Percentiles rank a stretch among this genome's conserved stretches.
Evolutionary conservation across 2,113 vertebrate species (phyloP).

Genomic region (Urocynchramus pylzowi): DNA sequence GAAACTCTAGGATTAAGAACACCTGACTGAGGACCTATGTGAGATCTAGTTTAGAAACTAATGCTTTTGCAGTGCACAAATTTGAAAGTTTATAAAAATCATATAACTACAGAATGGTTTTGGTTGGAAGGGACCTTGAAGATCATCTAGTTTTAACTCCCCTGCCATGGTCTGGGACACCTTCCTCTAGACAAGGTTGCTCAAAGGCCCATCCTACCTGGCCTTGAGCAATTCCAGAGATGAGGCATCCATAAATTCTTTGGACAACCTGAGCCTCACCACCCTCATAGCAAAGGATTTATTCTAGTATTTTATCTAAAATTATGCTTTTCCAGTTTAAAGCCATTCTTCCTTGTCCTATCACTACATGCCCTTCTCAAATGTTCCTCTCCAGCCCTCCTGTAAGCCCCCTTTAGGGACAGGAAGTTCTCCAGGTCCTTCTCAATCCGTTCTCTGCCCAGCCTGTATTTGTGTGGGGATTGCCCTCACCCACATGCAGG

Average conservation of each 20-base stretch:
- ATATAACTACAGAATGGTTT: neutral
- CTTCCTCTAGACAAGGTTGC: neutral
- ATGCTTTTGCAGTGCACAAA: neutral
- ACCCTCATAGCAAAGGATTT: neutral
- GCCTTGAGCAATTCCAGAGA: neutral
- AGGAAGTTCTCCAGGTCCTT: neutral
- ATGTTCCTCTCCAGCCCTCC: neutral
- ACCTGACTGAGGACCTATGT: neutral
- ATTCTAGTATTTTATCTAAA: neutral
- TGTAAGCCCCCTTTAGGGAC: neutral
- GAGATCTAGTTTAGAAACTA: neutral
- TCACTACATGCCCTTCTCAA: no score
- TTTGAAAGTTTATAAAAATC: neutral
- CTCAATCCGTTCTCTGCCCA: neutral
- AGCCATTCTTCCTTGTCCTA: neutral
- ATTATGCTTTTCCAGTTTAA: neutral
- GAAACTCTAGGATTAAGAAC: neutral
- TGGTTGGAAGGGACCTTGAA: neutral
- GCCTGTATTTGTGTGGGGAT: neutral
- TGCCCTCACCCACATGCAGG: neutral
- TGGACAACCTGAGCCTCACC: neutral
- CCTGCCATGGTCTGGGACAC: neutral
- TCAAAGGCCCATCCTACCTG: neutral
- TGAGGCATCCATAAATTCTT: neutral
- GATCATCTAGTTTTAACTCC: neutral